Percentiles rank a stretch among this genome's conserved stretches.
These are phyloP conservation scores for Agrotis exclamationis DNA, from an alignment of 2,888 invertebrate species.

Conservation along the genomic window DNA sequence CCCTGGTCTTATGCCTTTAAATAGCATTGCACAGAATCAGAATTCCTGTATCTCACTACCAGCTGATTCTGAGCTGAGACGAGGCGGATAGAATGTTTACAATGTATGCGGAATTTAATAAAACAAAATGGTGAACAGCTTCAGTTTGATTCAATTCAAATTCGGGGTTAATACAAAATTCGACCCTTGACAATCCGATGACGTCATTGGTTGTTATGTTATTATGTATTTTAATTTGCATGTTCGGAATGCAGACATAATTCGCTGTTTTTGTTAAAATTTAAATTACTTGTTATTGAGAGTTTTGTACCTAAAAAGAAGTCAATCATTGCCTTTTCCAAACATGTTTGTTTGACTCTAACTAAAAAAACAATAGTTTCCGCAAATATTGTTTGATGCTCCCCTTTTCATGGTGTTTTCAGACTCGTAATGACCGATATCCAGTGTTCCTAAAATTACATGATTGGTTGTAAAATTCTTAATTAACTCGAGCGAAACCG, in stretches of 20 bases:
- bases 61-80: neutral
- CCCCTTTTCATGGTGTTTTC: no score
- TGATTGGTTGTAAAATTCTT: no score
- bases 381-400: slow-evolving; percentile 28
- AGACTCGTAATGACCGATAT: no score
- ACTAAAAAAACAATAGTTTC: no score
- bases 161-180: neutral
- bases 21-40: neutral
- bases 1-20: no score
- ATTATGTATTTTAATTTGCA: slow-evolving; percentile 13
- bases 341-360: neutral
- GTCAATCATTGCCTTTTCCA: neutral
- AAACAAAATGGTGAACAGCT: neutral
- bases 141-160: no score
- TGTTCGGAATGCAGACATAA: slow-evolving; percentile 15
- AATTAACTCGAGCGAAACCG: no score
- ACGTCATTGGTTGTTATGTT: neutral
- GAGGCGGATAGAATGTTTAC: neutral
- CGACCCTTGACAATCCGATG: neutral
- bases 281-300: neutral
- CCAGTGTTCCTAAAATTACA: no score
- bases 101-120: neutral
- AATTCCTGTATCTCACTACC: neutral
- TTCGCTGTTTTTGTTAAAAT: slow-evolving; percentile 1
- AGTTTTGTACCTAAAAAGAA: neutral